Evolutionary conservation across 2,113 vertebrate species (phyloP), one percentile per base, ranked within the genome.

Genomic region (Platysteira castanea): DNA sequence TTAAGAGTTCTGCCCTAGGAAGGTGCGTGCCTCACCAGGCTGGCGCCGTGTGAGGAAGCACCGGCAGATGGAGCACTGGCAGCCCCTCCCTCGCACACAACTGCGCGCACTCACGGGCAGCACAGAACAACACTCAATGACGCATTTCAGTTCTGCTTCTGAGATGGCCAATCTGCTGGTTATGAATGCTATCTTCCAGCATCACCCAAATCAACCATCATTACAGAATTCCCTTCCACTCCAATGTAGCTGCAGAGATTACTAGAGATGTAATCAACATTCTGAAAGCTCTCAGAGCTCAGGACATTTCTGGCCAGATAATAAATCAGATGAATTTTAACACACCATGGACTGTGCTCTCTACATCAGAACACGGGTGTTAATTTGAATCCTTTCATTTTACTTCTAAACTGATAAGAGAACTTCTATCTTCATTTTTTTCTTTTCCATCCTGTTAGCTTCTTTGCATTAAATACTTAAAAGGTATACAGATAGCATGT

Each of bases 11-110:
- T 68, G 47, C 47, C 78, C 1, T 14, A 27, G n/a, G 9, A 8
- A 46, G 68, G 26, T 2, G 37, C 4, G 13, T 37, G 52, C 68
- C 42, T 17, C 42, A 35, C 10, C 49, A 17, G 7, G 6, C 53
- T 31, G 53, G 37, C 0, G 2, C 14, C 53, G 33, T 28, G 73
- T 13, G 41, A 73, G 77, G 54, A 49, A 57, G 60, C 46, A 63
- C 89, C 44, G 50, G 82, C 59, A 93, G 84, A 75, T 50, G 82
- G 94, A 70, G 79, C 42, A 7, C 28, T 37, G 4, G 15, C 30
- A 4, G 8, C 13, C 39, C 8, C 18, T 18, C 39, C 8, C 18
- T 18, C 0, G 0, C 7, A 8, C 47, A 16, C 22, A 47, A 5
- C 65, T 4, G 16, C 4, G 16, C 44, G 14, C 52, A 11, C 61